These are phyloP conservation scores for Physeter macrocephalus DNA, from an alignment of 2,113 vertebrate genomes.

Conservation along the genomic window DNA sequence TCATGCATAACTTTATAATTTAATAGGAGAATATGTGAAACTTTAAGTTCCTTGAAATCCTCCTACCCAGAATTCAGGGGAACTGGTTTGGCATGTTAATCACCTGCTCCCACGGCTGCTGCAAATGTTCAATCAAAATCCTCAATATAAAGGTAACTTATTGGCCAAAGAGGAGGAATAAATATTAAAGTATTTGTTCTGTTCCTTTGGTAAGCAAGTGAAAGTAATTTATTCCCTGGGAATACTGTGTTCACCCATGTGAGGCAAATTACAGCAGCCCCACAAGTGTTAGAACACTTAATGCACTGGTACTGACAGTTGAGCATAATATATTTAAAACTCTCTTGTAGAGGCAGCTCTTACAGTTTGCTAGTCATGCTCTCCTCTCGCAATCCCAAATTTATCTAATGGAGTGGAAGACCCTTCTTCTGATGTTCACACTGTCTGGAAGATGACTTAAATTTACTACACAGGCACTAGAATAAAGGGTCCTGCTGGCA, in stretches of 20 bases:
- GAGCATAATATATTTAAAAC: neutral
- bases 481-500: neutral
- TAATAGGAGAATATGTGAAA: neutral
- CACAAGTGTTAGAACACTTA: neutral
- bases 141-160: neutral
- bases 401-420: slow-evolving; percentile 16
- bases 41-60: neutral
- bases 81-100: neutral
- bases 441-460: neutral
- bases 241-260: neutral
- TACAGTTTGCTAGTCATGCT: neutral
- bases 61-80: neutral
- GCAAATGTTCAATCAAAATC: slow-evolving; percentile 34
- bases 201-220: slow-evolving; percentile 25
- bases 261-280: slow-evolving; percentile 26
- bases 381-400: neutral
- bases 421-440: neutral
- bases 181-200: slow-evolving; percentile 35
- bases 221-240: slow-evolving; percentile 20
- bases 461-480: neutral
- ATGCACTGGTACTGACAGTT: neutral
- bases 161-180: slow-evolving; percentile 14
- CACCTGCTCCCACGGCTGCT: neutral
- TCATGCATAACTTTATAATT: neutral
- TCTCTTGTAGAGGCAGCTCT: neutral